Percentiles rank a stretch among this genome's conserved stretches.
phyloP scores from a whole-genome alignment of 2,797 vertebrate species.

The Hephaestus fuliginosus region DNA sequence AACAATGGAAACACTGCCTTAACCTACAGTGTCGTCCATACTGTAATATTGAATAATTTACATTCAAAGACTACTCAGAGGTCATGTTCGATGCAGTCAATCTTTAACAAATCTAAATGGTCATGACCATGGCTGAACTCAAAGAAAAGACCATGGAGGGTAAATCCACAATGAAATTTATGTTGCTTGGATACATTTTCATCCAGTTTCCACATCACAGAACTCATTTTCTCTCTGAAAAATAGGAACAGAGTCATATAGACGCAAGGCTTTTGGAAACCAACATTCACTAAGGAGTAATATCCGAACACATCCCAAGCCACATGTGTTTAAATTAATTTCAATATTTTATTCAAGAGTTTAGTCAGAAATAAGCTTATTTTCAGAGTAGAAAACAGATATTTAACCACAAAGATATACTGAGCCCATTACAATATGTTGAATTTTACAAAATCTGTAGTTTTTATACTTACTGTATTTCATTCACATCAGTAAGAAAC shows the following conservation, averaged over 20 bases:
- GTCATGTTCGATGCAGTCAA: background rate
- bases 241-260: background rate
- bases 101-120: background rate
- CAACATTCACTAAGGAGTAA: background rate
- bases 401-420: background rate
- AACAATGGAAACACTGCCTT: background rate
- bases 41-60: background rate
- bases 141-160: background rate
- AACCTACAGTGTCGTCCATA: background rate
- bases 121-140: background rate
- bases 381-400: background rate
- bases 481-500: background rate
- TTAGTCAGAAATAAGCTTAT: background rate
- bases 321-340: background rate
- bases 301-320: background rate
- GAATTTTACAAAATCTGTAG: background rate
- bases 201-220: background rate
- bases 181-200: conserved; percentile 6
- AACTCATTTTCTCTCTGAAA: background rate
- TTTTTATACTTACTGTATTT: too few relatives aligned
- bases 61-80: background rate
- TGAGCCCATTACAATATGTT: background rate
- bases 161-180: background rate
- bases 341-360: background rate
- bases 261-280: background rate